These are phyloP conservation scores for Hermaeophaga mercurialis DNA, from an alignment of 2,888 invertebrate species.

Conservation along the genomic window DNA sequence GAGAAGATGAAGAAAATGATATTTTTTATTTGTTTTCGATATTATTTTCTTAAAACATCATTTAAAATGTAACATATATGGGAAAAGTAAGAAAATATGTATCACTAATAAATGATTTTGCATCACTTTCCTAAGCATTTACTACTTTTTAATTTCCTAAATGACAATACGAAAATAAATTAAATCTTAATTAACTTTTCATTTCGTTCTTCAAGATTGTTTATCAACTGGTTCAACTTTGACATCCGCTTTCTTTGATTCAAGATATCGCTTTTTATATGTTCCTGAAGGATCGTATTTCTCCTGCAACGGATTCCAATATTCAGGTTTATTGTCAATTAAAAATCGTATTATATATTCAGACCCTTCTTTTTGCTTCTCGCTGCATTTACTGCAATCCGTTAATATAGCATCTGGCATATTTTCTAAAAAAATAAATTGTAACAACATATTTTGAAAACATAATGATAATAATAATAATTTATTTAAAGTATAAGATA, in stretches of 20 bases:
- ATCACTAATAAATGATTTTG: no score
- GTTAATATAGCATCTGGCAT: slow-evolving; percentile 73
- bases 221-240: slow-evolving; percentile 35
- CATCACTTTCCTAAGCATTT: no score
- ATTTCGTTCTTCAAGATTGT: slow-evolving; percentile 17
- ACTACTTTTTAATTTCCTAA: no score
- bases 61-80: no score
- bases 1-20: no score
- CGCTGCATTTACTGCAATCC: slow-evolving; percentile 71
- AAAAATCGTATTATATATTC: slow-evolving; percentile 68
- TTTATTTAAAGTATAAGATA: no score
- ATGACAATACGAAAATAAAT: slow-evolving; percentile 4
- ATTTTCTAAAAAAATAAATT: slow-evolving; percentile 62
- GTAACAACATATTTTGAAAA: no score
- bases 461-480: no score
- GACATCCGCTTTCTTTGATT: slow-evolving; percentile 52
- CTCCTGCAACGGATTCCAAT: slow-evolving; percentile 53
- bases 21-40: no score
- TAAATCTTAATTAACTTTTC: not conserved
- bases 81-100: no score
- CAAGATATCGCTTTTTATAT: slow-evolving; percentile 66
- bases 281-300: slow-evolving; percentile 64
- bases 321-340: slow-evolving; percentile 61
- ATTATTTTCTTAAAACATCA: no score
- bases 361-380: slow-evolving; percentile 67